phyloP scores from a whole-genome alignment of 2,888 invertebrate genomes.

The Esperia sulphurella region DNA sequence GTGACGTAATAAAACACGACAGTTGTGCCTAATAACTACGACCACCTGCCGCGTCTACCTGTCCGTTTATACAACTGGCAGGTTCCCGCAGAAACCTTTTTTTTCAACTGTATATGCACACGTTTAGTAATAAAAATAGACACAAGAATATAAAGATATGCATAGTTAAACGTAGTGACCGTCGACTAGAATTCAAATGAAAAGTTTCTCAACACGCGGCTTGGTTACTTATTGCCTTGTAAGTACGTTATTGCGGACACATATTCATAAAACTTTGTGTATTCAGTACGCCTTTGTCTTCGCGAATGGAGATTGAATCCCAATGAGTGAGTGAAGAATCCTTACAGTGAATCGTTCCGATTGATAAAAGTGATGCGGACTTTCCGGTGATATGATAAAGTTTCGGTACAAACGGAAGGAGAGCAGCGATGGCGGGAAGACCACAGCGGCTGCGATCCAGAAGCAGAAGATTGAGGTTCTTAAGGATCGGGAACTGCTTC shows the following conservation, averaged over 20 bases:
- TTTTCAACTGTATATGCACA: constrained; percentile 16
- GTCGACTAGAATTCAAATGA: constrained; percentile 53
- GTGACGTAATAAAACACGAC: constrained; percentile 31
- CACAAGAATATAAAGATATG: constrained; percentile 15
- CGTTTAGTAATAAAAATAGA: constrained; percentile 12
- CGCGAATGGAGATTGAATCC: constrained; percentile 4
- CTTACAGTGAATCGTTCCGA: constrained; percentile 20
- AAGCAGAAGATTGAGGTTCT: constrained; percentile 72
- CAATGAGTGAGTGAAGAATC: constrained; percentile 25
- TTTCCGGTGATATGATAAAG: constrained; percentile 78
- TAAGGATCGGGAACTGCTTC: constrained; percentile 62
- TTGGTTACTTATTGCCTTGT: constrained; percentile 65
- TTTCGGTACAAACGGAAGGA: constrained; percentile 84
- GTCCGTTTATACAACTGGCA: constrained; percentile 40
- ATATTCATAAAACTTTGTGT: constrained; percentile 18
- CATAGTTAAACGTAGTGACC: constrained; percentile 39
- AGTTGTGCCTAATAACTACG: constrained; percentile 33
- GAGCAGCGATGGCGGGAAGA: constrained; percentile 51
- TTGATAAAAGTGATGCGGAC: constrained; percentile 46
- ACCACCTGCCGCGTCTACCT: constrained; percentile 57
- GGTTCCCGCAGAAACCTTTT: constrained; percentile 58
- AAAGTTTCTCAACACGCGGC: constrained; percentile 62
- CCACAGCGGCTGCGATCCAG: constrained; percentile 58
- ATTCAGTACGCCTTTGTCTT: constrained; percentile 59
- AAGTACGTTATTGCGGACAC: constrained; percentile 24